Conservation (phyloP, 2,797 vertebrate species). For the Megalops cyprinoides region DNA sequence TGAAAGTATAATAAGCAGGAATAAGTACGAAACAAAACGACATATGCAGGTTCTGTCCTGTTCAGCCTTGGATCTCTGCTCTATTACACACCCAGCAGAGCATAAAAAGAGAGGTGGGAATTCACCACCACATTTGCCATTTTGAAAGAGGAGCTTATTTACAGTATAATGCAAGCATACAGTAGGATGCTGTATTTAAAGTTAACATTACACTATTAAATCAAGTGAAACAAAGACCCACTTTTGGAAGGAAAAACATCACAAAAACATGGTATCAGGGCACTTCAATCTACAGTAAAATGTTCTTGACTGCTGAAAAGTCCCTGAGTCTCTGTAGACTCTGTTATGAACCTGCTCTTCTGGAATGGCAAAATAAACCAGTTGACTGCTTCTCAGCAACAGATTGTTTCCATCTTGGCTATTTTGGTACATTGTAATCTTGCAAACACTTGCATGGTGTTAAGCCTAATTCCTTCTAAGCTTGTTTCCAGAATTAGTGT, state of each 20-base stretch:
- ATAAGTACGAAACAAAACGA: neutral
- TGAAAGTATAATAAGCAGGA: neutral
- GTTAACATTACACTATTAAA: neutral
- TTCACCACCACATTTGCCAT: neutral
- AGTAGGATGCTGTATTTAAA: neutral
- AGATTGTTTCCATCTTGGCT: conserved; percentile 46
- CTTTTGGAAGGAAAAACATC: neutral
- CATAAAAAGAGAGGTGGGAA: neutral
- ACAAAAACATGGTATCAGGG: neutral
- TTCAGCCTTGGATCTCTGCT: neutral
- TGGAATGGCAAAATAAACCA: conserved; percentile 33
- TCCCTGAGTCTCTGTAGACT: conserved; percentile 1
- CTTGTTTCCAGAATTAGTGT: conserved; percentile 40
- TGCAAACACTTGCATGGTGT: conserved; percentile 40
- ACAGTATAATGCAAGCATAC: no score
- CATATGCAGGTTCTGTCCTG: neutral
- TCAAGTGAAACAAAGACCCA: neutral
- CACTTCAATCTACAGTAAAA: neutral
- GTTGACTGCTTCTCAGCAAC: conserved; percentile 29
- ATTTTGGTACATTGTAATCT: conserved; percentile 52
- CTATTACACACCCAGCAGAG: neutral
- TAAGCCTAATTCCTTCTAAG: conserved; percentile 34
- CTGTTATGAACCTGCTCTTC: conserved; percentile 23
- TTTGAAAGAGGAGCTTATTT: neutral
- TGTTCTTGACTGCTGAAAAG: neutral